Conservation (phyloP, 2,888 invertebrate genomes). For the Scaptomyza reducta region DNA sequence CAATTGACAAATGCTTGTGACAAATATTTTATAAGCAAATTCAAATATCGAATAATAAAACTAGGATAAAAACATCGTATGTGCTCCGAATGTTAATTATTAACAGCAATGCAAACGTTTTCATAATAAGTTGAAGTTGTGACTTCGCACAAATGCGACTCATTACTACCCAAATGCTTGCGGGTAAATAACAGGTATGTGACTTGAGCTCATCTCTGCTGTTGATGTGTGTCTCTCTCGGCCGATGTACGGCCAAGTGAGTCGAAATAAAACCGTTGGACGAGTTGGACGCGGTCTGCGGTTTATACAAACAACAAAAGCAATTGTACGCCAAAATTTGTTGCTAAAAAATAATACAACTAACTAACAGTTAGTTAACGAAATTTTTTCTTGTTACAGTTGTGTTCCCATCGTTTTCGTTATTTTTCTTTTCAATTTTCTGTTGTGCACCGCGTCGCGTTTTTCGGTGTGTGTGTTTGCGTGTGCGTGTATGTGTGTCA, state of each 20-base stretch:
- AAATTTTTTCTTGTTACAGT: slow-evolving; percentile 23
- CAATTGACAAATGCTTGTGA: neutral
- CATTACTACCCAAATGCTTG: neutral
- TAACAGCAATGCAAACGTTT: neutral
- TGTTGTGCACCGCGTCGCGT: slow-evolving; percentile 26
- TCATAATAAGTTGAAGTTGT: neutral
- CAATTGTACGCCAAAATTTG: slow-evolving; percentile 42
- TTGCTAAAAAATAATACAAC: slow-evolving; percentile 50
- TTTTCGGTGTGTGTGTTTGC: slow-evolving; percentile 15
- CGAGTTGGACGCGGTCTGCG: slow-evolving; percentile 64
- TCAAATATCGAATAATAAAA: neutral
- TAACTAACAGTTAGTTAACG: slow-evolving; percentile 41
- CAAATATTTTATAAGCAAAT: neutral
- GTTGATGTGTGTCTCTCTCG: slow-evolving; percentile 41
- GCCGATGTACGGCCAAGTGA: slow-evolving; percentile 41
- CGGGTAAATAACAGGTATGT: slow-evolving; percentile 15
- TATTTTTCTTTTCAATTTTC: neutral
- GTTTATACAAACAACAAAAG: slow-evolving; percentile 36
- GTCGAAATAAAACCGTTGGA: slow-evolving; percentile 62
- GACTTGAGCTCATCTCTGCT: slow-evolving; percentile 32
- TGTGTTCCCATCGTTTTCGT: slow-evolving; percentile 16
- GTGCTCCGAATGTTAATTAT: neutral
- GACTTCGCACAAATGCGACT: neutral
- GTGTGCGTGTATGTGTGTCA: slow-evolving; percentile 21
- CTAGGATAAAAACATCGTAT: neutral